These are phyloP conservation scores for Beris morrisii DNA, from an alignment of 2,888 invertebrate species.

Conservation along the genomic window DNA sequence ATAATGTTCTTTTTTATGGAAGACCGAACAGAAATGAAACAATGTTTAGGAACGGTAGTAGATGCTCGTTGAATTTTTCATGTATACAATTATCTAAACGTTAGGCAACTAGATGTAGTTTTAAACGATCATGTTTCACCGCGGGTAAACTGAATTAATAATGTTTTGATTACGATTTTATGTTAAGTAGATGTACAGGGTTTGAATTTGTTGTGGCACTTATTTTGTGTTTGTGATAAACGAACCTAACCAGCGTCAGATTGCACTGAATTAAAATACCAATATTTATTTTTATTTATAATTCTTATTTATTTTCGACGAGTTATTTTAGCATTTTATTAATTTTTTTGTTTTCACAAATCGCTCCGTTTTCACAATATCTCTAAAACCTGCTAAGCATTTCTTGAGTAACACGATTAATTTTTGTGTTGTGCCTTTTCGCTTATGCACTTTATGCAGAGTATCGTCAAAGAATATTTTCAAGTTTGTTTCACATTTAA, in stretches of 20 bases:
- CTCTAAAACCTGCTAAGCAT: constrained; percentile 27
- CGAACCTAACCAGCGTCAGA: too few species aligned
- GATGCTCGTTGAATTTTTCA: not conserved
- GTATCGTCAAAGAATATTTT: constrained; percentile 20
- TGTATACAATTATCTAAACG: constrained; percentile 10
- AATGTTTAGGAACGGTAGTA: too few species aligned
- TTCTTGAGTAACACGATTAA: constrained; percentile 24
- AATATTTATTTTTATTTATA: too few species aligned
- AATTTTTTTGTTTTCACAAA: constrained; percentile 24
- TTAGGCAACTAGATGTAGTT: not conserved
- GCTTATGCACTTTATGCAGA: constrained; percentile 10
- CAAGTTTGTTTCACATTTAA: not conserved
- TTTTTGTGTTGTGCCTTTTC: not conserved
- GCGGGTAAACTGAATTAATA: not conserved
- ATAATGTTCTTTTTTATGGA: too few species aligned
- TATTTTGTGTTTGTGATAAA: too few species aligned
- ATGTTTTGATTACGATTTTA: constrained; percentile 2
- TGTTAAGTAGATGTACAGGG: not conserved
- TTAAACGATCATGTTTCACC: constrained; percentile 4
- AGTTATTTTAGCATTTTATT: constrained; percentile 21
- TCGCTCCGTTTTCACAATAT: constrained; percentile 25
- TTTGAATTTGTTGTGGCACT: too few species aligned
- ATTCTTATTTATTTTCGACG: constrained; percentile 21
- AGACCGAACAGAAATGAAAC: too few species aligned
- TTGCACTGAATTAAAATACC: too few species aligned